Conservation (phyloP, 1,140 invertebrate species). For the Anadara kagoshimensis region DNA sequence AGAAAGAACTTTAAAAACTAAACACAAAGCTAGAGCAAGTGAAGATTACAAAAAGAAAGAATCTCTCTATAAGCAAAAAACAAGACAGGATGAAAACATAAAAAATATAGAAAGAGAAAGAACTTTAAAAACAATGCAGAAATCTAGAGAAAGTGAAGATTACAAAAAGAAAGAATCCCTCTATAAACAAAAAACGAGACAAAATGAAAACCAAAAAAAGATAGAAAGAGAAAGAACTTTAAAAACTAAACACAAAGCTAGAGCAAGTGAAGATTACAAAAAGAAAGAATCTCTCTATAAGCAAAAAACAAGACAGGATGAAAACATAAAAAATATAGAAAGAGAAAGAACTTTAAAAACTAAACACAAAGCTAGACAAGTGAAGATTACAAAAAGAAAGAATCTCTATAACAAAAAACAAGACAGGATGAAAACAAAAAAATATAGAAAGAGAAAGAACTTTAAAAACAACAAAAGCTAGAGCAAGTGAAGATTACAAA, state of each 20-base stretch:
- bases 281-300: not conserved
- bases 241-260: not conserved
- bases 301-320: no score
- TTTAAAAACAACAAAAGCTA: not conserved
- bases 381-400: no score
- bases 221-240: not conserved
- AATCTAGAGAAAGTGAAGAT: constrained; percentile 2
- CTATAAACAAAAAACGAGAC: not conserved
- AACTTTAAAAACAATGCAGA: not conserved
- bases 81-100: not conserved
- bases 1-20: not conserved
- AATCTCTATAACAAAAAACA: no score
- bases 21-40: not conserved
- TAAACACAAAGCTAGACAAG: no score
- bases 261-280: not conserved
- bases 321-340: no score
- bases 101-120: not conserved
- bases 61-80: not conserved
- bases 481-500: not conserved
- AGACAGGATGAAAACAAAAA: not conserved
- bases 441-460: not conserved
- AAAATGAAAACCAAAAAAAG: not conserved
- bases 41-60: not conserved
- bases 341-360: no score
- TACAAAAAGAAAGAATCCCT: not conserved